A percentile compares a stretch with the other conserved stretches of the same genome.
Conservation (phyloP, 2,888 invertebrate species). For the Smittia sp. region DNA sequence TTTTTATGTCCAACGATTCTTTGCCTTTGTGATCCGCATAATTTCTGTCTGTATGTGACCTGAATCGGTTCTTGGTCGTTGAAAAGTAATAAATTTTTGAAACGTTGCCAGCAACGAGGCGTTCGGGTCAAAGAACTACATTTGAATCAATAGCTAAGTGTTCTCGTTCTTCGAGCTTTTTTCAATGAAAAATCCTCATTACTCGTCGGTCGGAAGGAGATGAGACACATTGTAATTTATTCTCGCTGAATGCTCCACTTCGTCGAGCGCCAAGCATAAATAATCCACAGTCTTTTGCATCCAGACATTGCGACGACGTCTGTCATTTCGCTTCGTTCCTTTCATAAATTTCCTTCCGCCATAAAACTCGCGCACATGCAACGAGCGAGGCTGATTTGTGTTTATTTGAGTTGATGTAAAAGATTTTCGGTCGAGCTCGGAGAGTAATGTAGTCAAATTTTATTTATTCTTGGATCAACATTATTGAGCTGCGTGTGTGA, state of each 20-base stretch:
- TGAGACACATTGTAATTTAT: background rate
- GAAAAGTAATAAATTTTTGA: background rate
- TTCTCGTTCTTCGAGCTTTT: background rate
- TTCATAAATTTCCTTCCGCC: background rate
- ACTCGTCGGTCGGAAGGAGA: background rate
- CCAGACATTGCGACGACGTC: conserved; percentile 24
- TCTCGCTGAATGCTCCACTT: background rate
- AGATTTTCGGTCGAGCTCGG: background rate
- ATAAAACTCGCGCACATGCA: background rate
- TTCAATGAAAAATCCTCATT: conserved; percentile 2
- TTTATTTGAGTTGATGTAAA: background rate
- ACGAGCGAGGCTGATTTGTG: background rate
- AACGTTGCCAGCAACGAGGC: background rate
- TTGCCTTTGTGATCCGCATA: background rate
- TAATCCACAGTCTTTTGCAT: conserved; percentile 14
- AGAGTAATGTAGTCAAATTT: conserved; percentile 14
- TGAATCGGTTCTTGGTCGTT: background rate
- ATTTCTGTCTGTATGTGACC: conserved; percentile 27
- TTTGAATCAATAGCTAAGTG: background rate
- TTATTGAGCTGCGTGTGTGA: background rate
- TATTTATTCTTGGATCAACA: conserved; percentile 5
- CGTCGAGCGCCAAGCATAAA: conserved; percentile 3
- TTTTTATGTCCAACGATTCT: conserved; percentile 15
- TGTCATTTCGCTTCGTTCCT: background rate
- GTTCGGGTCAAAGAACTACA: background rate